Percentiles rank a stretch among this genome's conserved stretches.
These are phyloP conservation scores for Salarias fasciatus DNA, from an alignment of 2,797 vertebrate species.

Conservation along the genomic window DNA sequence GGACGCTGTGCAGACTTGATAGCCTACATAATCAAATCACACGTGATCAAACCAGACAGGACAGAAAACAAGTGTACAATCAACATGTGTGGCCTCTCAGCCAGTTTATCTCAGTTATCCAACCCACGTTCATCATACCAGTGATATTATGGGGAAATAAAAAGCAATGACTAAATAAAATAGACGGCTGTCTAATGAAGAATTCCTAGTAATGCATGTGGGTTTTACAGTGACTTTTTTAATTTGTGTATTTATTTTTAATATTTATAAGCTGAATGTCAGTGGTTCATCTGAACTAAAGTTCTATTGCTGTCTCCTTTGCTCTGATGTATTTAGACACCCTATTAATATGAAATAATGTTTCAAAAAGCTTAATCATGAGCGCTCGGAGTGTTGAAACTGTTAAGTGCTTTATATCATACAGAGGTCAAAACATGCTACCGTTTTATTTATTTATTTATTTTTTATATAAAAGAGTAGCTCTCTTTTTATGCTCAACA, in stretches of 20 bases:
- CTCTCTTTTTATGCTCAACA: slow-evolving; percentile 7
- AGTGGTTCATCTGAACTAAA: not conserved
- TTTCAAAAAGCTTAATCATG: slow-evolving; percentile 3
- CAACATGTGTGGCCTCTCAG: no score
- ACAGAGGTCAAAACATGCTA: slow-evolving; percentile 10
- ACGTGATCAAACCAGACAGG: no score
- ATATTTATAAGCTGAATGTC: slow-evolving; percentile 4
- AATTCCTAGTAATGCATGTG: no score
- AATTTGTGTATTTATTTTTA: not conserved
- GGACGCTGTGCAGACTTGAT: no score
- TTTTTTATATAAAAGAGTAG: not conserved
- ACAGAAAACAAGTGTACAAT: no score
- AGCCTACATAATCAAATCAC: no score
- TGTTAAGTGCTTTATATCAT: slow-evolving; percentile 2
- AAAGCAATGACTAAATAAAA: not conserved
- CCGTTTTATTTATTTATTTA: not conserved
- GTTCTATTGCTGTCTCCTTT: not conserved
- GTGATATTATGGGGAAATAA: no score
- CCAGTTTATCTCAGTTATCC: no score
- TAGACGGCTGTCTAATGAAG: not conserved
- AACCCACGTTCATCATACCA: no score
- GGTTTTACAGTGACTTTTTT: not conserved
- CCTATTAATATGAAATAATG: slow-evolving; percentile 9
- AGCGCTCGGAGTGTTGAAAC: slow-evolving; percentile 1
- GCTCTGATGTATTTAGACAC: not conserved